Base-by-base conservation (phyloP, 1,140 invertebrate species). In the Brachionus asplanchnoidis region DNA sequence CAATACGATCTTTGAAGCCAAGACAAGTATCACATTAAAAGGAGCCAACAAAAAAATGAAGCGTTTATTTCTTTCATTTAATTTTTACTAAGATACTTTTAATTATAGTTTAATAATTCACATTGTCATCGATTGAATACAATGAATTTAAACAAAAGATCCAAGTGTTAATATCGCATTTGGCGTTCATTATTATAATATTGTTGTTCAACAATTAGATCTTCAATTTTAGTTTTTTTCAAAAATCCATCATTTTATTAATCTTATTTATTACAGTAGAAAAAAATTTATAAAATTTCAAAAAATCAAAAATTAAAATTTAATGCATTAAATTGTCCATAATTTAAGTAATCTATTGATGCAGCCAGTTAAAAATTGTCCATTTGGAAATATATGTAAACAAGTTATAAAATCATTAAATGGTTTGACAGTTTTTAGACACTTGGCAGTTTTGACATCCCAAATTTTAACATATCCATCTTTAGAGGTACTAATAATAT, bases 391-490 rank as follows among this genome's bases (percentile, higher is more conserved):
- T 36, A 68, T n/a, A 28, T 68, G 20, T 1, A 68, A 36, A 28
- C 65, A 68, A 12, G 65, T 68, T 3, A 68, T 68, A 68, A 32
- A 36, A 68, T 68, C 65, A 12, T 68, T 36, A 68, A 32, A 36
- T 26, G 65, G 26, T 14, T 68, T 68, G 11, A 32, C 32, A 28
- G 65, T 68, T 28, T 68, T 68, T 40, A 73, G 28, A 40, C 68
- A 73, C n/a, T 40, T 11, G 28, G 28, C 32, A 36, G 68, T 73
- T 6, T 73, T 73, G 0, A 40, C 2, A 40, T 73, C 68, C 68
- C 68, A 73, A 7, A 73, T 73, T 73, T 73, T 73, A 14, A 73
- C n/a, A 9, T 36, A 40, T n/a, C 68, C 68, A 73, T 73, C 68
- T 73, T 73, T 73, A 8, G 28, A 73, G 17, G 28, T 12, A 36